Evolutionary conservation across 2,888 invertebrate genomes (phyloP).

Genomic region (Apotomis capreana): DNA sequence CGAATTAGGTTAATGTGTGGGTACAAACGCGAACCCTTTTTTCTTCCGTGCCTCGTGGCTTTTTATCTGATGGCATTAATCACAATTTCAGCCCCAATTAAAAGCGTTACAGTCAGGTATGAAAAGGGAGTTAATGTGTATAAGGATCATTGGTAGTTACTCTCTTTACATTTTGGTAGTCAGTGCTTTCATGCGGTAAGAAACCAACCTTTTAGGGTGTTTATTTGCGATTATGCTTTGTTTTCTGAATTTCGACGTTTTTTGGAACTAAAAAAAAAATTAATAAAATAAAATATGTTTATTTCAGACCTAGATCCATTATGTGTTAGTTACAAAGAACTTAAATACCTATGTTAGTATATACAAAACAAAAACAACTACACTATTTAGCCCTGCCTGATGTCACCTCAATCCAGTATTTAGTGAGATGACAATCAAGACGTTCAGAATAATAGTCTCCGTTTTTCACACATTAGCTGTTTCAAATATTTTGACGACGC

Average conservation of each 20-base stretch:
- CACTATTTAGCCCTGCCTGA: no score
- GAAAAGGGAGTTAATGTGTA: conserved; percentile 9
- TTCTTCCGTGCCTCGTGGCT: conserved; percentile 68
- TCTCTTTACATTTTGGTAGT: conserved; percentile 25
- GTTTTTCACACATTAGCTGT: no score
- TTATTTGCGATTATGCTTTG: conserved; percentile 55
- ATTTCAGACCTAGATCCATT: no score
- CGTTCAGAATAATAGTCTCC: no score
- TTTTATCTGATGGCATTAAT: conserved; percentile 81
- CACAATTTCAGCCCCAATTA: conserved; percentile 82
- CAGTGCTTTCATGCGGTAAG: conserved; percentile 57
- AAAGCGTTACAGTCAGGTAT: conserved; percentile 59
- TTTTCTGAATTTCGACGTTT: not conserved
- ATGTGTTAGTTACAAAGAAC: no score
- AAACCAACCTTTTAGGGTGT: conserved; percentile 63
- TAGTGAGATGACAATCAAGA: no score
- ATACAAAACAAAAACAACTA: no score
- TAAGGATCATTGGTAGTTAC: not conserved
- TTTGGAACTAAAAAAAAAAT: no score
- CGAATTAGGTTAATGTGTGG: conserved; percentile 82
- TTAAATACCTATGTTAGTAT: no score
- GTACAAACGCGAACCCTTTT: conserved; percentile 66
- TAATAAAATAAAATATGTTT: no score
- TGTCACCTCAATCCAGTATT: no score
- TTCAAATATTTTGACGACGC: no score